These are phyloP conservation scores for Diachasma alloeum DNA, from an alignment of 1,140 invertebrate genomes.

Conservation along the genomic window DNA sequence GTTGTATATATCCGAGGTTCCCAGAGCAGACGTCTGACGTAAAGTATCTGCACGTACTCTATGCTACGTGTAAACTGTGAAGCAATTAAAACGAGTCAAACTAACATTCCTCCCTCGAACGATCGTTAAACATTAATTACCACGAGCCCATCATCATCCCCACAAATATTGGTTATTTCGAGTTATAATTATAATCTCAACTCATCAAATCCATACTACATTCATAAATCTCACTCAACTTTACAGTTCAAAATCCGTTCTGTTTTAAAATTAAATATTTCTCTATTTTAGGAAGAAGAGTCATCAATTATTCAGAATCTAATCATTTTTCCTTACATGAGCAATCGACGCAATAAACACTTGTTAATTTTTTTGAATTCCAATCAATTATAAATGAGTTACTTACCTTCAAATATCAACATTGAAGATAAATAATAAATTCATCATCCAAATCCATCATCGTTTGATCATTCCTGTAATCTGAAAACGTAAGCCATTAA, in stretches of 20 bases:
- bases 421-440: no score
- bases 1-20: slow-evolving; percentile 20
- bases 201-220: background rate
- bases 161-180: background rate
- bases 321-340: no score
- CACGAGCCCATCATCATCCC: background rate
- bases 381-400: no score
- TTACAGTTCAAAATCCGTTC: background rate
- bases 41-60: slow-evolving; percentile 6
- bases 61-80: slow-evolving; percentile 15
- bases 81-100: slow-evolving; percentile 9
- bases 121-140: background rate
- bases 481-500: no score
- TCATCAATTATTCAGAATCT: no score
- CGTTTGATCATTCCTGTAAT: no score
- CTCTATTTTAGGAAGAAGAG: no score
- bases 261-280: no score
- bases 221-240: background rate
- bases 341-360: no score
- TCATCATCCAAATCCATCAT: no score
- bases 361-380: no score
- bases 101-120: background rate
- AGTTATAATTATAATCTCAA: background rate
- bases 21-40: slow-evolving; percentile 12
- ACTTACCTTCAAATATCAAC: no score